Conservation (phyloP, 2,888 invertebrate species). For the Gibbula magus region DNA sequence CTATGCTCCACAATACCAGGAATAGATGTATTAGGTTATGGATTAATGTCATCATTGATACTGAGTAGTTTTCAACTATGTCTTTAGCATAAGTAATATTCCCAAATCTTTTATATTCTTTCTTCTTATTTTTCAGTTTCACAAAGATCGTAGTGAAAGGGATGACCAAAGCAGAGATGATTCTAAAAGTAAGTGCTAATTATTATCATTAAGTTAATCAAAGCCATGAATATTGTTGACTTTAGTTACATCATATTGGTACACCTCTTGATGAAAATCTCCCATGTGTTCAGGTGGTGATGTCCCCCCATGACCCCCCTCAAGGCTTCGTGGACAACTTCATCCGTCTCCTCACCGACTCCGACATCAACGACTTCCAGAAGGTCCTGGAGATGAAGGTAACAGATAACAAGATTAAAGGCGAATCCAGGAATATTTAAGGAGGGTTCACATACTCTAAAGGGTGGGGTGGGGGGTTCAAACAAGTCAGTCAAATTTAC, state of each 20-base stretch:
- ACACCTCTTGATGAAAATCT: neutral
- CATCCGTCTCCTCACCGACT: constrained; percentile 90
- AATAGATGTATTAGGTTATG: no score
- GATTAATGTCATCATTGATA: neutral
- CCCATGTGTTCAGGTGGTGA: constrained; percentile 81
- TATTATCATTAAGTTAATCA: neutral
- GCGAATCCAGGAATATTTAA: no score
- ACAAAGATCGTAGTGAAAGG: constrained; percentile 86
- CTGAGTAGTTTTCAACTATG: neutral
- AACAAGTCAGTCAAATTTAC: no score
- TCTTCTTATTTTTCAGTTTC: constrained; percentile 76
- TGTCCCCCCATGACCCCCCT: constrained; percentile 90
- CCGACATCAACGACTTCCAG: constrained; percentile 91
- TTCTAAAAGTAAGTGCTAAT: constrained; percentile 83
- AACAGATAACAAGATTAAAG: no score
- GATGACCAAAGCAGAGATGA: constrained; percentile 99
- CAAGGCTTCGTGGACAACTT: constrained; percentile 91
- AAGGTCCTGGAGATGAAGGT: constrained; percentile 96
- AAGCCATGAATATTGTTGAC: neutral
- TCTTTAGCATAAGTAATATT: no score
- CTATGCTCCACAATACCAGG: no score
- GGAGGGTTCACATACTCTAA: no score
- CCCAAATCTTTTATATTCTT: neutral
- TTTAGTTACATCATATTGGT: neutral
- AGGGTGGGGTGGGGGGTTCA: no score